Evolutionary conservation across 92 coral and sea anemone genomes (phyloP), one percentile per base, ranked within the genome.

Genomic region (Muricea muricata): DNA sequence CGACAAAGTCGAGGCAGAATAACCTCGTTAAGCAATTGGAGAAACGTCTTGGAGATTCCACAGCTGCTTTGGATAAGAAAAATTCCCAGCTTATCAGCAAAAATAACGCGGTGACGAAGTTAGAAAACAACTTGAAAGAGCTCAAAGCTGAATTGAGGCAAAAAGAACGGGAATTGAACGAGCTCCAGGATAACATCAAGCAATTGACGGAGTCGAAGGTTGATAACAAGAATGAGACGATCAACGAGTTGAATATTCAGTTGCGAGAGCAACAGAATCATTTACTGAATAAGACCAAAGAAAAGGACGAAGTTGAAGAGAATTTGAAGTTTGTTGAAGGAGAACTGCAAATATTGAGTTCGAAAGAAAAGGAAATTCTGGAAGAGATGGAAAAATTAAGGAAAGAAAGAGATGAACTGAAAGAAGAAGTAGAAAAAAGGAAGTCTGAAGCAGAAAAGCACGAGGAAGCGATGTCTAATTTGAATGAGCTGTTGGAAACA

Each of bases 51-150:
- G 89, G 93, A 75, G 99, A 88, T 61, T 89, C 95, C 0, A 96
- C 98, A 3, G 88, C 82, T 25, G 98, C 99, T 2, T 81, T 96
- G 50, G 97, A 96, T 63, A 96, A 93, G 93, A 96, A 96, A 66
- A 96, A 96, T 65, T 79, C 96, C 5, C 99, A 96, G 21, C 90
- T 96, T 32, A 96, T 96, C 45, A 82, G 92, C 14, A 87, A 93
- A 65, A 96, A 96, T 65, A 96, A 87, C 73, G 78, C 88, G 50
- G 81, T 96, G 21, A 90, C 89, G 50, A 90, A 93, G 29, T 96
- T 96, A 0, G 99, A 96, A 80, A 47, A 88, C 31, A 72, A 87
- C 1, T 65, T 96, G 28, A 83, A 77, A 8, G 97, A 90, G 63
- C 83, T 87, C 25, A 86, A 82, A 28, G 73, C 30, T 21, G 92